phyloP scores from a whole-genome alignment of 2,888 invertebrate species.

The Terebella lapidaria region DNA sequence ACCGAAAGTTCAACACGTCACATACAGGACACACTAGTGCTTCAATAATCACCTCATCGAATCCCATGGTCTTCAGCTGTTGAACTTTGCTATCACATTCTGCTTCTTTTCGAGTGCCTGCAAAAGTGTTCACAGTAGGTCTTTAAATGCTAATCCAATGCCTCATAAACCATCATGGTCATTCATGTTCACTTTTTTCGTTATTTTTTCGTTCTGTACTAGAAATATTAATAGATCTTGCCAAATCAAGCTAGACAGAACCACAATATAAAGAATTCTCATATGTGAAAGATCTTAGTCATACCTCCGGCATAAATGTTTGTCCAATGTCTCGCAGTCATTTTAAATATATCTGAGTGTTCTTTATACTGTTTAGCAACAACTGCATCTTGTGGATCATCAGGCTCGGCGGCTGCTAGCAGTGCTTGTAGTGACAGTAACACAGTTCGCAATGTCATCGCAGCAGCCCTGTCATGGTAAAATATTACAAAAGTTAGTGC shows the following conservation, averaged over 20 bases:
- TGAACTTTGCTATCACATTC: constrained; percentile 84
- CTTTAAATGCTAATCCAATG: no score
- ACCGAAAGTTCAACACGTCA: no score
- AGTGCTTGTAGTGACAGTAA: constrained; percentile 91
- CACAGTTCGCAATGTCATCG: constrained; percentile 94
- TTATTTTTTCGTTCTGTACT: no score
- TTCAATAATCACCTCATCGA: constrained; percentile 60
- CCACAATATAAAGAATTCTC: no score
- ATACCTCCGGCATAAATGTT: constrained; percentile 74
- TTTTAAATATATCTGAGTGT: constrained; percentile 75
- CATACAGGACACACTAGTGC: no score
- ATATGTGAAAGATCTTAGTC: no score
- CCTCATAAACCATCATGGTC: no score
- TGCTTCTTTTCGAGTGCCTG: constrained; percentile 68
- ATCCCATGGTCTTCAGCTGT: constrained; percentile 88
- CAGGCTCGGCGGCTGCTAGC: constrained; percentile 60
- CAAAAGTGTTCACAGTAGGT: no score
- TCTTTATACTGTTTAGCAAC: constrained; percentile 96
- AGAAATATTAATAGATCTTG: background rate
- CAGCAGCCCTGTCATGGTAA: constrained; percentile 77
- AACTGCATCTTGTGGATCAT: constrained; percentile 60
- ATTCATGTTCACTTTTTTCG: no score
- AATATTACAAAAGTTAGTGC: background rate
- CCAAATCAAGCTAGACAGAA: no score
- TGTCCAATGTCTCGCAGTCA: constrained; percentile 95